phyloP scores from a whole-genome alignment of 1,140 invertebrate species.

The Drosophila trapezifrons region DNA sequence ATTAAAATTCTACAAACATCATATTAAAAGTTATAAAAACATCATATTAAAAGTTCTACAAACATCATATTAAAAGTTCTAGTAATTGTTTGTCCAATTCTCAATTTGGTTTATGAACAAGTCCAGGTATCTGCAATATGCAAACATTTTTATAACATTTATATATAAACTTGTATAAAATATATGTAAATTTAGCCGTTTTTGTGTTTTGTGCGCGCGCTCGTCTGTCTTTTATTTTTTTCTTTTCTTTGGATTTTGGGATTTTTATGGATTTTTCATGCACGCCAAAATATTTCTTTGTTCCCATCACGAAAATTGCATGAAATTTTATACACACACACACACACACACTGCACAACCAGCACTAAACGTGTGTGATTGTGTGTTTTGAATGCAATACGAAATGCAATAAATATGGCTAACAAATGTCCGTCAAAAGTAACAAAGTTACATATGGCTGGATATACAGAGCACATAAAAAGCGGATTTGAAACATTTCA shows the following conservation, averaged over 20 bases:
- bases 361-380: constrained; percentile 9
- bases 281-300: constrained; percentile 77
- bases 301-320: constrained; percentile 70
- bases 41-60: too few relatives aligned
- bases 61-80: too few relatives aligned
- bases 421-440: constrained; percentile 34
- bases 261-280: constrained; percentile 71
- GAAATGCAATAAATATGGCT: constrained; percentile 47
- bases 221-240: constrained; percentile 27
- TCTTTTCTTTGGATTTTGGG: too few relatives aligned
- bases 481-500: constrained; percentile 5
- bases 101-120: background rate
- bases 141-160: background rate
- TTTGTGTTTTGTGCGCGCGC: constrained; percentile 12
- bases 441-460: constrained; percentile 9
- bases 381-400: constrained; percentile 50
- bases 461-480: constrained; percentile 9
- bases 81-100: too few relatives aligned
- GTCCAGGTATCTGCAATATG: constrained; percentile 2
- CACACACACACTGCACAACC: background rate
- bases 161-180: constrained; percentile 2
- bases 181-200: constrained; percentile 31
- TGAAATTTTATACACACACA: constrained; percentile 50
- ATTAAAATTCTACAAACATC: background rate
- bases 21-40: too few relatives aligned